Conservation (phyloP, 2,797 vertebrate species). For the Dromococcyx pavoninus region DNA sequence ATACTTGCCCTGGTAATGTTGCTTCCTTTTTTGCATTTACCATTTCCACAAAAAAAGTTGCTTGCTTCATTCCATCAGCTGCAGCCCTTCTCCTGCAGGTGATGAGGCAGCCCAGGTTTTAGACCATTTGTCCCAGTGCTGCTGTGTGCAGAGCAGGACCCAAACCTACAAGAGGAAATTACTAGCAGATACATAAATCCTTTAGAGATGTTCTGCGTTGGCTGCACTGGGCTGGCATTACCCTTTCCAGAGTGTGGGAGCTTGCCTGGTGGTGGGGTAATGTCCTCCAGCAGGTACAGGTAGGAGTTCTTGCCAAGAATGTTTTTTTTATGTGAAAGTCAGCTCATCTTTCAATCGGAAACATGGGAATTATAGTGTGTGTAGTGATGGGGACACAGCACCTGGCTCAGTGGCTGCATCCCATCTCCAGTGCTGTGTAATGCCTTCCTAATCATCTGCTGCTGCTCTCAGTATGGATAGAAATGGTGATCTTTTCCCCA, state of each 20-base stretch:
- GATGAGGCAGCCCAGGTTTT: background rate
- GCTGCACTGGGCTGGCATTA: background rate
- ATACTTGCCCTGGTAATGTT: background rate
- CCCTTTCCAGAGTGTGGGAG: background rate
- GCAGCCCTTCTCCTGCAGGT: background rate
- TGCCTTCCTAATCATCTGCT: background rate
- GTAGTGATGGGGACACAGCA: background rate
- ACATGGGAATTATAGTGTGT: fast-evolving
- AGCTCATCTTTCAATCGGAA: background rate
- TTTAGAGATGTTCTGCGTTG: background rate
- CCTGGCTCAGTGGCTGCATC: background rate
- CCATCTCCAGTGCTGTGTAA: background rate
- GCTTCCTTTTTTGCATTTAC: background rate
- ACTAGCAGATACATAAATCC: background rate
- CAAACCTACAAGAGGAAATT: background rate
- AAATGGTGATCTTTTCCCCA: background rate
- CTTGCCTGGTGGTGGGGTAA: fast-evolving
- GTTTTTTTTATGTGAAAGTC: background rate
- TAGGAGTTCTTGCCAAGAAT: background rate
- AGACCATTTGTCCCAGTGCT: background rate
- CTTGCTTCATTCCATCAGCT: background rate
- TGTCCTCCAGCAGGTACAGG: background rate
- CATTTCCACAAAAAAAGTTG: background rate
- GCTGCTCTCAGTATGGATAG: background rate
- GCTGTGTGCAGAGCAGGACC: background rate